Evolutionary conservation across 1,140 invertebrate species (phyloP).

Genomic region (Goniozus legneri): DNA sequence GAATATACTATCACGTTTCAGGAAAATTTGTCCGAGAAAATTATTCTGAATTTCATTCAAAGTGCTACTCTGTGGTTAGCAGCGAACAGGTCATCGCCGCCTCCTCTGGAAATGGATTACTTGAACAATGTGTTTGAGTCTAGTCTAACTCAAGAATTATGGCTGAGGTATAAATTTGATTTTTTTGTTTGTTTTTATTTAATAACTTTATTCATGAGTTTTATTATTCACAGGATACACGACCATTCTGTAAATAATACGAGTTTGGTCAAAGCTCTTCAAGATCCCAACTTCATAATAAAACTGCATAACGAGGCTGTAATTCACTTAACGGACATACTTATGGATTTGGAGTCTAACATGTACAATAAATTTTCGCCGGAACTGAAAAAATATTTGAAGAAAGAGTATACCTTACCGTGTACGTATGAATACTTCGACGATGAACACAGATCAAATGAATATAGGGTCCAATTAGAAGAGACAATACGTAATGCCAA

Average conservation of each 20-base stretch:
- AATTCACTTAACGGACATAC: conserved; percentile 58
- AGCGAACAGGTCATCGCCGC: conserved; percentile 53
- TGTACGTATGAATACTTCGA: conserved; percentile 59
- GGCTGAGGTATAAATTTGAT: conserved; percentile 50
- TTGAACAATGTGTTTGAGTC: conserved; percentile 57
- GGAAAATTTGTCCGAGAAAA: conserved; percentile 45
- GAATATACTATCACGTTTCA: conserved; percentile 40
- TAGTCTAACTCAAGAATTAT: conserved; percentile 64
- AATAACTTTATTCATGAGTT: background rate
- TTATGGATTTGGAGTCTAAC: conserved; percentile 54
- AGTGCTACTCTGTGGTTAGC: conserved; percentile 59
- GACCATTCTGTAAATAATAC: conserved; percentile 52
- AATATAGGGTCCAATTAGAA: conserved; percentile 35
- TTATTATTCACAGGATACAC: conserved; percentile 49
- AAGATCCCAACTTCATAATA: conserved; percentile 59
- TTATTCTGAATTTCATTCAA: conserved; percentile 53
- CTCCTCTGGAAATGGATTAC: conserved; percentile 60
- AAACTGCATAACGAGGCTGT: conserved; percentile 65
- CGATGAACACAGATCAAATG: conserved; percentile 50
- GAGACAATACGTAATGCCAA: conserved; percentile 25
- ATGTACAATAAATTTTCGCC: conserved; percentile 53
- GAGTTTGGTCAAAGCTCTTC: conserved; percentile 49
- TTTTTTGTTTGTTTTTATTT: background rate
- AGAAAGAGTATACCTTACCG: conserved; percentile 38
- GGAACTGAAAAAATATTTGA: conserved; percentile 53